Percentiles rank a stretch among this genome's conserved stretches.
phyloP scores from a whole-genome alignment of 2,113 vertebrate genomes.

The Pardalotus punctatus region DNA sequence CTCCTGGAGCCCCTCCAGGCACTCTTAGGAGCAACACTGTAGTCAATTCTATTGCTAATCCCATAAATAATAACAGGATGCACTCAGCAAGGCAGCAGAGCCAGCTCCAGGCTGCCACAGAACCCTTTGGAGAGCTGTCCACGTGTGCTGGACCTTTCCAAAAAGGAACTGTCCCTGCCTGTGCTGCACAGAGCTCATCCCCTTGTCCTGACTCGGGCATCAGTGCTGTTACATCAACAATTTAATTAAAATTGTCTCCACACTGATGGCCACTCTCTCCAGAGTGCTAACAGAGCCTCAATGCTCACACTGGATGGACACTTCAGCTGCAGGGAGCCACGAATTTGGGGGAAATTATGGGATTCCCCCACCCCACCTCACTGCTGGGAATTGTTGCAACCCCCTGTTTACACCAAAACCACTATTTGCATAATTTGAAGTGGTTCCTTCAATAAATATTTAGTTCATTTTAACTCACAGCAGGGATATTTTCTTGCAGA shows the following conservation, averaged over 20 bases:
- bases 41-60: not conserved
- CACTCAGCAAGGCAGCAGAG: not conserved
- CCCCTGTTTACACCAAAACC: not conserved
- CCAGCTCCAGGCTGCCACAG: not conserved
- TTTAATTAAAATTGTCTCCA: not conserved
- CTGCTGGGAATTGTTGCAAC: not conserved
- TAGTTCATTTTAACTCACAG: not conserved
- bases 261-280: not conserved
- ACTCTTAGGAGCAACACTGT: not conserved
- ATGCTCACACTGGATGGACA: not conserved
- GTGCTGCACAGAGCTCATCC: not conserved
- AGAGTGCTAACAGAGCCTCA: rapidly evolving
- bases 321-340: not conserved
- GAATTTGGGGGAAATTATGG: not conserved
- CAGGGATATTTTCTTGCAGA: not conserved
- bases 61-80: not conserved
- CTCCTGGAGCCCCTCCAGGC: not conserved
- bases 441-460: not conserved
- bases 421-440: not conserved
- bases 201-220: rapidly evolving
- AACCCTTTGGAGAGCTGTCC: not conserved
- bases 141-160: not conserved
- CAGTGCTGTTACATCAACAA: not conserved
- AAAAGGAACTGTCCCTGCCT: not conserved
- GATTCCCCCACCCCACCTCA: not conserved